Evolutionary conservation across 2,797 vertebrate genomes (phyloP), one percentile per base, ranked within the genome.

Genomic region (Euphonia xanthogaster): DNA sequence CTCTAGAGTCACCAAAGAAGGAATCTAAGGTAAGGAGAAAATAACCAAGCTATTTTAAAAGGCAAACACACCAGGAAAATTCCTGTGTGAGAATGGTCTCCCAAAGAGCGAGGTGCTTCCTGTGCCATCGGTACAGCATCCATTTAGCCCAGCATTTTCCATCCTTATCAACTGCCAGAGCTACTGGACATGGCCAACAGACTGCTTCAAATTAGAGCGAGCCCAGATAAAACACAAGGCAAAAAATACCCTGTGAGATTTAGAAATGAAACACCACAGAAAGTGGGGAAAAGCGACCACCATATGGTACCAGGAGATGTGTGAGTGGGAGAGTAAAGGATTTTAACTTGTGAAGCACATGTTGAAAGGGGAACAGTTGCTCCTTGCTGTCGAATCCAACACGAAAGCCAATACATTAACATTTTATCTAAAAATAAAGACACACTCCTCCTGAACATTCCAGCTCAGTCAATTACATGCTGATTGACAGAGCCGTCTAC

Each of bases 301-400:
- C 96, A 96, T 96, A 96, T 94, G 96, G 96, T 93, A 94, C 68
- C 2, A 7, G 87, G 93, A 92, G 96, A 95, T 94, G 91, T 96
- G 94, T 83, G 93, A 94, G 96, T 86, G 96, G 94, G 96, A 93
- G 92, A 96, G 96, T 71, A 95, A 92, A 93, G 89, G 89, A 93
- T 94, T 95, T 93, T 95, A 83, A 96, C 94, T 96, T 94, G 96
- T 93, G 95, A 96, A 97, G 96, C 94, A 96, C 94, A 96, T 86
- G 95, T 96, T 96, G 96, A 97, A 96, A 95, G 89, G 87, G 93
- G 95, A 97, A 94, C 96, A 94, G 96, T 95, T 96, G 95, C 90
- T 97, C 91, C 96, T 95, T 96, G 95, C 96, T 96, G 91, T 63
- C 73, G 88, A 91, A 97, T 88, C 94, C 44, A 57, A 88, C 94